Conservation (phyloP, 2,113 vertebrate genomes). For the Dicentrarchus labrax region DNA sequence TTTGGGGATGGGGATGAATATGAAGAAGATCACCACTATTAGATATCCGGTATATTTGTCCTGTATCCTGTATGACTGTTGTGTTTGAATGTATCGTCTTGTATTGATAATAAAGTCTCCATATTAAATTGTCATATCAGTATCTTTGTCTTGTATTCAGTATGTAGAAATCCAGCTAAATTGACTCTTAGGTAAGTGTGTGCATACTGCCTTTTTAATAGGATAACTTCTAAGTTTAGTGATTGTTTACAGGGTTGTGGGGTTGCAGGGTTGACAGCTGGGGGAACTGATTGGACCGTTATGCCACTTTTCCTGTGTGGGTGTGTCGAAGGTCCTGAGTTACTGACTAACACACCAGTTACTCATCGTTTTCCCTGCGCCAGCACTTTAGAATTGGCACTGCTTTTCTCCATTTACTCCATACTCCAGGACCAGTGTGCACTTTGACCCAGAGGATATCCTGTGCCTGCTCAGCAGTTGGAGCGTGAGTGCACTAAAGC, state of each 20-base stretch:
- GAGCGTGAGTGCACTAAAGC: conserved; percentile 17
- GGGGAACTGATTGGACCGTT: conserved; percentile 43
- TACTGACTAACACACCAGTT: conserved; percentile 75
- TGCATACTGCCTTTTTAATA: conserved; percentile 21
- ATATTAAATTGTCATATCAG: background rate
- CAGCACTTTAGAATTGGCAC: conserved; percentile 72
- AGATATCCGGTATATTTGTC: background rate
- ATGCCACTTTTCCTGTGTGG: conserved; percentile 61
- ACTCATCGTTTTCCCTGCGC: conserved; percentile 61
- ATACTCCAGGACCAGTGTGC: conserved; percentile 62
- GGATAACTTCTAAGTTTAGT: conserved; percentile 10
- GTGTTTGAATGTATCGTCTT: conserved; percentile 8
- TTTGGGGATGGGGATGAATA: conserved; percentile 42
- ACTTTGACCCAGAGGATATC: conserved; percentile 83
- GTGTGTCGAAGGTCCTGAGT: conserved; percentile 64
- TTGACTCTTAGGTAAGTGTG: background rate
- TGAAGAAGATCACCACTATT: conserved; percentile 43
- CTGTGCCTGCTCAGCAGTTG: conserved; percentile 76
- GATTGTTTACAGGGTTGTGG: conserved; percentile 33
- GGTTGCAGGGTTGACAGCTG: conserved; percentile 28
- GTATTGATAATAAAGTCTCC: conserved; percentile 53
- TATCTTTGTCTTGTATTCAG: conserved; percentile 9
- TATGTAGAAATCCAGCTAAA: background rate
- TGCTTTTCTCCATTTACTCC: conserved; percentile 48
- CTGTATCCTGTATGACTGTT: background rate